phyloP scores from a whole-genome alignment of 1,140 invertebrate species.

The Musca vetustissima region DNA sequence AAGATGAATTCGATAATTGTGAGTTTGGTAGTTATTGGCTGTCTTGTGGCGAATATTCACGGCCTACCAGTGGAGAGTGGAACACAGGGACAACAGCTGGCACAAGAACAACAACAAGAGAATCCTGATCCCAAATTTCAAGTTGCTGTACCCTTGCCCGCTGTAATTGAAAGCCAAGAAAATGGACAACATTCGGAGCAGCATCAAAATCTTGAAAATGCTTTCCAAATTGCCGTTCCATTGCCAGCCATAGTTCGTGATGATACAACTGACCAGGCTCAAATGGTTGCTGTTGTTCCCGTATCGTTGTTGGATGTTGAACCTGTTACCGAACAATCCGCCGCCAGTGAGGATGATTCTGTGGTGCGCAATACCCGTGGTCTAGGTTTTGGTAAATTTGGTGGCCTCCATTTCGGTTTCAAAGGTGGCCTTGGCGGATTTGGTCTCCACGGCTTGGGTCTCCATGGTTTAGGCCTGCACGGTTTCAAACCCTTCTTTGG shows the following conservation, averaged over 20 bases:
- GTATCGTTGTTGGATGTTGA: slow-evolving; percentile 33
- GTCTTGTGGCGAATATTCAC: too few species aligned
- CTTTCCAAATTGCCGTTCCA: slow-evolving; percentile 29
- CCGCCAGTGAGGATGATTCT: slow-evolving; percentile 27
- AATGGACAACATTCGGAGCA: neutral
- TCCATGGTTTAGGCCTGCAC: slow-evolving; percentile 13
- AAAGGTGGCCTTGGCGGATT: slow-evolving; percentile 4
- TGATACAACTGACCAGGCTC: slow-evolving; percentile 22
- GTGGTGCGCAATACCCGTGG: slow-evolving; percentile 35
- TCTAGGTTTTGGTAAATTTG: slow-evolving; percentile 7
- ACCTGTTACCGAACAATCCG: neutral
- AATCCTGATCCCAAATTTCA: too few species aligned
- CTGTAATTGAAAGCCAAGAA: too few species aligned
- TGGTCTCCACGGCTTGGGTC: slow-evolving; percentile 1
- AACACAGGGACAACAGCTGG: too few species aligned
- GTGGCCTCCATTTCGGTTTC: slow-evolving; percentile 31
- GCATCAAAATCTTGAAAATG: neutral
- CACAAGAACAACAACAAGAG: too few species aligned
- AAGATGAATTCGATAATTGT: too few species aligned
- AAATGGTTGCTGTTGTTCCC: slow-evolving; percentile 20
- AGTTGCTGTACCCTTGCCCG: too few species aligned
- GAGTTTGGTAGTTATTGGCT: too few species aligned
- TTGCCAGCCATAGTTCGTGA: slow-evolving; percentile 31
- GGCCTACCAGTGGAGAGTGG: too few species aligned
- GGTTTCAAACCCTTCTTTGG: slow-evolving; percentile 27